Conservation (phyloP, 2,888 invertebrate species). For the Ctena decussata region DNA sequence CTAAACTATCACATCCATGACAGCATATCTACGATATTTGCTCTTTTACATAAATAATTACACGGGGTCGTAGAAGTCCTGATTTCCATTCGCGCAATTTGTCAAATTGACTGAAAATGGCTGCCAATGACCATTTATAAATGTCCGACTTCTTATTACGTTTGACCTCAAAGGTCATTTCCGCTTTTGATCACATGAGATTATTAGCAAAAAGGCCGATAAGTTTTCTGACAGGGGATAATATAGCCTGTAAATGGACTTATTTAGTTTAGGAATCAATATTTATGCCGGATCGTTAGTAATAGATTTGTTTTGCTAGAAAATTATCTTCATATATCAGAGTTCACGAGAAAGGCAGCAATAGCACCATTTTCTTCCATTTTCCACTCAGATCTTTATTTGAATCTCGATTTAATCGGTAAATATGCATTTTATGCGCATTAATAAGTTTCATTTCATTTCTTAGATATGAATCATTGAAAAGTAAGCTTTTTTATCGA, state of each 20-base stretch:
- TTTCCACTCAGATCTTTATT: too few species aligned
- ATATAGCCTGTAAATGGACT: not conserved
- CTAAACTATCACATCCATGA: not conserved
- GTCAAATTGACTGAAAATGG: constrained; percentile 30
- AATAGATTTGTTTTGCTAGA: not conserved
- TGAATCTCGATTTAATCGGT: too few species aligned
- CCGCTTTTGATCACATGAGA: constrained; percentile 7
- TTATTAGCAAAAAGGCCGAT: not conserved
- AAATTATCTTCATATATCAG: not conserved
- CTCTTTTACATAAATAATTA: constrained; percentile 46
- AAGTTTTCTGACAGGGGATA: constrained; percentile 2
- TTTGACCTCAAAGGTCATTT: constrained; percentile 34
- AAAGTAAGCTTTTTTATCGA: too few species aligned
- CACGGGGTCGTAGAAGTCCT: constrained; percentile 11
- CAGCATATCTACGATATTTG: constrained; percentile 34
- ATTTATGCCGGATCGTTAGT: not conserved
- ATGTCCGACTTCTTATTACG: constrained; percentile 53
- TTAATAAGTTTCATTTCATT: too few species aligned
- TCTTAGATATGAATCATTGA: too few species aligned
- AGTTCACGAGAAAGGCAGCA: too few species aligned
- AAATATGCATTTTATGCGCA: too few species aligned
- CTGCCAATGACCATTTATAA: constrained; percentile 52
- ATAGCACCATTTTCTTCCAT: too few species aligned
- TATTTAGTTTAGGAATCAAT: not conserved
- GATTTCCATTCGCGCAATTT: constrained; percentile 21